These are phyloP conservation scores for Tinamus major DNA, from an alignment of 2,797 vertebrate genomes.

Conservation along the genomic window DNA sequence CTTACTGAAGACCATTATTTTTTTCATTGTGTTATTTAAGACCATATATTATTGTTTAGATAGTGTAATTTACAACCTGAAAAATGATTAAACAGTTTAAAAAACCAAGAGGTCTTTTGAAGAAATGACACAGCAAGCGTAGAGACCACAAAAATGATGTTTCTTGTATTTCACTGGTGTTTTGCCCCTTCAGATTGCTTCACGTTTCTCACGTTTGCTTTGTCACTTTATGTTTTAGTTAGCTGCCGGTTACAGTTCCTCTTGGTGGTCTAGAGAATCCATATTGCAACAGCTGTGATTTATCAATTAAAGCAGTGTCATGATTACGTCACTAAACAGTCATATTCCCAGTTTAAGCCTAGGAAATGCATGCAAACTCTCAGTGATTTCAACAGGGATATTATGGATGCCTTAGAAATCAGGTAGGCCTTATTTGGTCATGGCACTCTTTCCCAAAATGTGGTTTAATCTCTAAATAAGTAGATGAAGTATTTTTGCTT, in stretches of 20 bases:
- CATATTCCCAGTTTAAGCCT: background rate
- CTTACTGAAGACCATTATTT: background rate
- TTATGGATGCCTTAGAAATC: background rate
- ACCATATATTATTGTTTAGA: background rate
- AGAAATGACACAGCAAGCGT: background rate
- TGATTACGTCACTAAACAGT: background rate
- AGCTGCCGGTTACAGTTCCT: background rate
- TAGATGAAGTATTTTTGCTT: too few relatives aligned
- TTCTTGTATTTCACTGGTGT: background rate
- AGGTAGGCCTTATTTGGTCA: background rate
- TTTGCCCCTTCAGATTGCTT: background rate
- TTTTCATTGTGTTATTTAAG: background rate
- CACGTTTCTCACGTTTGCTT: accelerated
- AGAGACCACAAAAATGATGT: background rate
- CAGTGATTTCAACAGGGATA: background rate
- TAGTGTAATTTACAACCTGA: background rate
- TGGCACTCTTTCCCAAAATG: background rate
- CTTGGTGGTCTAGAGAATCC: background rate
- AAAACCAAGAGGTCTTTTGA: background rate
- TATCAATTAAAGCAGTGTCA: background rate
- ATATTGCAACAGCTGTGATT: too few relatives aligned
- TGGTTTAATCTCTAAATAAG: too few relatives aligned
- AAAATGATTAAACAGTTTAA: background rate
- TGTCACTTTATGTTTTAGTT: accelerated
- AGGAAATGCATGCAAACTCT: background rate